Evolutionary conservation across 2,797 vertebrate genomes (phyloP), one percentile per base, ranked within the genome.

Genomic region (Onychomys arenicola): DNA sequence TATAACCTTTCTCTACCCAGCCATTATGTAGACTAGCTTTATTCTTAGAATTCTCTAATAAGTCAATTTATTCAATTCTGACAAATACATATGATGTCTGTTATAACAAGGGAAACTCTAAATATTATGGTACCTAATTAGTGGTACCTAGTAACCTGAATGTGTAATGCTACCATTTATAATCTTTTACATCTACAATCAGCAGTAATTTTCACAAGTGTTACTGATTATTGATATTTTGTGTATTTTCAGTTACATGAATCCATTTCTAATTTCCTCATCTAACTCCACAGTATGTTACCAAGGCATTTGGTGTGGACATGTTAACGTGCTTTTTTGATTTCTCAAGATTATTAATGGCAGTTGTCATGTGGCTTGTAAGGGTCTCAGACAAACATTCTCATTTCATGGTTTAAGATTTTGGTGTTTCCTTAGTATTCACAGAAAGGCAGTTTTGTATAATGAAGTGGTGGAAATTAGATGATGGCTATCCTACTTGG

Each of bases 121-220:
- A 13, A 63, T 7, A 52, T 65, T 94, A 69, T 57, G 16, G 16
- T 57, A 57, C 55, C 17, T 57, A 57, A 57, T 57, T 57, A 71
- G 12, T 85, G 19, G 2, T 55, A 57, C 0, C 32, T 80, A 91
- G 61, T 87, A 55, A 93, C 8, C 5, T 37, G 2, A 14, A 29
- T 57, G 2, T 9, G 86, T 86, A 83, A 69, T 82, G 23, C 19
- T 81, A 23, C 25, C 90, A 57, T 37, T 84, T 2, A 81, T 32
- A 52, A n/a, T 88, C 6, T 19, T 89, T 94, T 89, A 43, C 8
- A 61, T 91, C 77, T 96, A 49, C 59, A 86, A 85, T 73, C 67
- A 29, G 8, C 34, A 76, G 52, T 52, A 80, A 67, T 92, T 89
- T 92, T 16, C 40, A 77, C 76, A 32, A 78, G n/a, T 49, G 46